Percentiles rank a stretch among this genome's conserved stretches.
Conservation (phyloP, 2,888 invertebrate species). For the Fragum sueziense region DNA sequence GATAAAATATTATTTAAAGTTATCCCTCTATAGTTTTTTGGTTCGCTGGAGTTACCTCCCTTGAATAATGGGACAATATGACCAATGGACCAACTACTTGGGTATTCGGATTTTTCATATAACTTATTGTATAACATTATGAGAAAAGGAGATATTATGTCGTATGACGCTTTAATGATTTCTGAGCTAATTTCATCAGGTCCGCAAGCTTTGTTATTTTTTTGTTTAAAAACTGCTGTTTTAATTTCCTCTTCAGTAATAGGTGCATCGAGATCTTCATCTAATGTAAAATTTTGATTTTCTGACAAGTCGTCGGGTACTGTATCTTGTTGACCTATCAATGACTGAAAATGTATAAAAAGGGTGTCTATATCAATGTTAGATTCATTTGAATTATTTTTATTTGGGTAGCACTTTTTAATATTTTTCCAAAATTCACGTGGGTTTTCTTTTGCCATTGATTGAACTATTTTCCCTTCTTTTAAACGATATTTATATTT, state of each 20-base stretch:
- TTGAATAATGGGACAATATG: not conserved
- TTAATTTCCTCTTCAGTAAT: constrained; percentile 10
- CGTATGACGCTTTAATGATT: constrained; percentile 11
- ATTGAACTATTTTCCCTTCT: too few relatives aligned
- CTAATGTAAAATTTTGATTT: not conserved
- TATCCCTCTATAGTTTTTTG: constrained; percentile 6
- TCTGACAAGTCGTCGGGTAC: not conserved
- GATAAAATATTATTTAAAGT: not conserved
- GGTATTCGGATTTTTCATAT: not conserved
- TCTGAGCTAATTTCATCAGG: not conserved
- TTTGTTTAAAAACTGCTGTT: constrained; percentile 7
- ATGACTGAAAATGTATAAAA: not conserved
- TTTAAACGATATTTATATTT: too few relatives aligned
- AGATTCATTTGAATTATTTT: too few relatives aligned
- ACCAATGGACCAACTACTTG: not conserved
- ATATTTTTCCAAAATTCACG: too few relatives aligned
- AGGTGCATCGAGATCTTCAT: not conserved
- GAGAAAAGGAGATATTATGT: not conserved
- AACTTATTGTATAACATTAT: not conserved
- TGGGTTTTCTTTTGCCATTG: too few relatives aligned
- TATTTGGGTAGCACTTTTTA: too few relatives aligned
- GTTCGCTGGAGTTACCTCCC: not conserved
- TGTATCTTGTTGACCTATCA: not conserved
- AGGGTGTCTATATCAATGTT: not conserved
- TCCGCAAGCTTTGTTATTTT: constrained; percentile 3